A percentile compares a stretch with the other conserved stretches of the same genome.
Evolutionary conservation across 2,113 vertebrate genomes (phyloP).

Genomic region (pig (Sus scrofa)): T2T-Sscrofa CM000819.6:15996001-15996500

Average conservation of each 20-base stretch:
- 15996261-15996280: not conserved
- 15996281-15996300: not conserved
- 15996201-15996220: too few relatives aligned
- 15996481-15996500: not conserved
- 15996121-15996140: not conserved
- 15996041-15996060: not conserved
- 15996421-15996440: not conserved
- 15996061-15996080: not conserved
- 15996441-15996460: too few relatives aligned
- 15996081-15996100: not conserved
- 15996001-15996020: not conserved
- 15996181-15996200: too few relatives aligned
- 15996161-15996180: too few relatives aligned
- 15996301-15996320: rapidly evolving
- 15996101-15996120: not conserved
- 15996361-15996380: not conserved
- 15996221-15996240: not conserved
- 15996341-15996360: rapidly evolving
- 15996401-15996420: not conserved
- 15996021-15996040: not conserved
- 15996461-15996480: not conserved
- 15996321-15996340: not conserved
- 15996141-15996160: not conserved
- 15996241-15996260: not conserved
- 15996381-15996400: rapidly evolving